A percentile compares a stretch with the other conserved stretches of the same genome.
Evolutionary conservation across 2,888 invertebrate genomes (phyloP).

Genomic region (Perizoma flavofasciatum): DNA sequence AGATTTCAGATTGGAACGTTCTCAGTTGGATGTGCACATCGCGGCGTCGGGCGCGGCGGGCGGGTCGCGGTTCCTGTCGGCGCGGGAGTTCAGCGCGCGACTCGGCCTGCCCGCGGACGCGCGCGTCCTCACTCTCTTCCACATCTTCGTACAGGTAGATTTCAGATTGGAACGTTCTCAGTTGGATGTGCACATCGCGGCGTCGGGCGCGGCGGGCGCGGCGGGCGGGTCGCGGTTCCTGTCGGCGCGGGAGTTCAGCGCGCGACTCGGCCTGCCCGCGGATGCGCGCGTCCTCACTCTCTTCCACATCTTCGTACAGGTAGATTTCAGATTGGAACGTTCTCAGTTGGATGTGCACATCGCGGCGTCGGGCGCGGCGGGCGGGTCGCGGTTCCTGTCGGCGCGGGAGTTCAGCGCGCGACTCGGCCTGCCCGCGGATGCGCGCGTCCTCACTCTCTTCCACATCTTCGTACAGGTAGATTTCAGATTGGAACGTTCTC

Average conservation of each 20-base stretch:
- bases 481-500: conserved; percentile 80
- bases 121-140: conserved; percentile 85
- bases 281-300: conserved; percentile 83
- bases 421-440: conserved; percentile 83
- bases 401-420: conserved; percentile 84
- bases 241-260: conserved; percentile 80
- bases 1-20: conserved; percentile 78
- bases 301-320: conserved; percentile 87
- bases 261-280: conserved; percentile 84
- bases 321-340: conserved; percentile 80
- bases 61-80: conserved; percentile 55
- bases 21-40: conserved; percentile 81
- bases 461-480: conserved; percentile 86
- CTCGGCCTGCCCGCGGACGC: conserved; percentile 84
- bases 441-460: conserved; percentile 85
- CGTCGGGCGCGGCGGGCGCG: conserved; percentile 49
- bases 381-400: conserved; percentile 54
- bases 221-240: conserved; percentile 59
- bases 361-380: conserved; percentile 53
- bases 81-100: conserved; percentile 84
- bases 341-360: conserved; percentile 82
- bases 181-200: conserved; percentile 78
- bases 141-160: conserved; percentile 86
- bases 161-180: conserved; percentile 81
- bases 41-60: conserved; percentile 53